phyloP scores from a whole-genome alignment of 2,113 vertebrate genomes.

The Entomyzon cyanotis region DNA sequence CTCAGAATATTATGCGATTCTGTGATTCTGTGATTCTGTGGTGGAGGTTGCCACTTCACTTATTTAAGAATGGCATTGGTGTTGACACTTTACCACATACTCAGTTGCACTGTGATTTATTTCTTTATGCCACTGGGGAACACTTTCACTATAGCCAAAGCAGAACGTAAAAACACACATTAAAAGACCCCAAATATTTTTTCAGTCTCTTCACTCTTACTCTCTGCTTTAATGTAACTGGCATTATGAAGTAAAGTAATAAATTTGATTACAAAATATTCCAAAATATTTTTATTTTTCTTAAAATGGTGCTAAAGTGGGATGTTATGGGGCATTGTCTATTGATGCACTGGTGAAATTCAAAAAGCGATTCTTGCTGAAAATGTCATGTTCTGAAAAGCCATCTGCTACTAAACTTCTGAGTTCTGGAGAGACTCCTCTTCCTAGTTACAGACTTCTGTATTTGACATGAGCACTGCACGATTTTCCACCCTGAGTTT shows the following conservation, averaged over 20 bases:
- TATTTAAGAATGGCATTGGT: slow-evolving; percentile 22
- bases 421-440: not conserved
- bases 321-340: not conserved
- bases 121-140: not conserved
- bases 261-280: not conserved
- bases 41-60: not conserved
- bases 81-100: slow-evolving; percentile 23
- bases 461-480: not conserved
- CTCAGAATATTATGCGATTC: not conserved
- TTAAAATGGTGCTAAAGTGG: not conserved
- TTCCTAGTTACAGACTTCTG: not conserved
- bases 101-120: not conserved
- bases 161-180: not conserved
- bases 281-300: not conserved
- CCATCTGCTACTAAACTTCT: not conserved
- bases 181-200: not conserved
- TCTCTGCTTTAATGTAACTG: not conserved
- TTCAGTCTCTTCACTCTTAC: not conserved
- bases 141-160: not conserved
- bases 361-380: not conserved
- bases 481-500: not conserved
- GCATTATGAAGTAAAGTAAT: not conserved
- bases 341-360: not conserved
- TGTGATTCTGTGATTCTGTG: not conserved
- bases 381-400: not conserved